These are phyloP conservation scores for Australoheros facetus DNA, from an alignment of 2,797 vertebrate species.

Conservation along the genomic window DNA sequence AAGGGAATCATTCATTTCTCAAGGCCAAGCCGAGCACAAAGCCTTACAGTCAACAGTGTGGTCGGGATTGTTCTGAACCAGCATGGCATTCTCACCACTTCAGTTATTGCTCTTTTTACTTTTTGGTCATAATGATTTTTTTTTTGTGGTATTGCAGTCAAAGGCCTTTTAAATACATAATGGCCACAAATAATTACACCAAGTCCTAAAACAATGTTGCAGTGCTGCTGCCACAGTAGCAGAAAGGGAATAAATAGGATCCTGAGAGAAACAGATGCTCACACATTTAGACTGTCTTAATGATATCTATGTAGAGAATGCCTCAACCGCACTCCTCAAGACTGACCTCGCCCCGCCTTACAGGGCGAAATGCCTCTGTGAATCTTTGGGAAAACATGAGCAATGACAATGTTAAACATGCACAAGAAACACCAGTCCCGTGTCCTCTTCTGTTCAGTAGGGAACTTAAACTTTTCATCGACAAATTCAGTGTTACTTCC, in stretches of 20 bases:
- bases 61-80: constrained; percentile 76
- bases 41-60: constrained; percentile 52
- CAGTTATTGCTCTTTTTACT: constrained; percentile 71
- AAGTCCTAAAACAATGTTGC: constrained; percentile 52
- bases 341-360: constrained; percentile 40
- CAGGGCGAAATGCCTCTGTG: constrained; percentile 35
- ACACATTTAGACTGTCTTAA: constrained; percentile 55
- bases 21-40: constrained; percentile 24
- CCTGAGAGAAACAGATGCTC: constrained; percentile 77
- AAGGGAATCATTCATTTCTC: constrained; percentile 61
- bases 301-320: constrained; percentile 54
- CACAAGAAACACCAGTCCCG: constrained; percentile 47
- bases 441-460: constrained; percentile 37
- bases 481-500: constrained; percentile 23
- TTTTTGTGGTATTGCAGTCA: constrained; percentile 71
- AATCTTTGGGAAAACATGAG: constrained; percentile 73
- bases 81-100: constrained; percentile 53
- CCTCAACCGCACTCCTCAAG: constrained; percentile 47
- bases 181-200: constrained; percentile 57
- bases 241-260: constrained; percentile 77
- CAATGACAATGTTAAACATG: constrained; percentile 43
- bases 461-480: constrained; percentile 47
- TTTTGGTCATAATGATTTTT: constrained; percentile 74
- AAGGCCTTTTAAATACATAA: constrained; percentile 57
- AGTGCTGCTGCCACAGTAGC: constrained; percentile 61